phyloP scores from a whole-genome alignment of 2,888 invertebrate genomes.

The Microchrysa polita region DNA sequence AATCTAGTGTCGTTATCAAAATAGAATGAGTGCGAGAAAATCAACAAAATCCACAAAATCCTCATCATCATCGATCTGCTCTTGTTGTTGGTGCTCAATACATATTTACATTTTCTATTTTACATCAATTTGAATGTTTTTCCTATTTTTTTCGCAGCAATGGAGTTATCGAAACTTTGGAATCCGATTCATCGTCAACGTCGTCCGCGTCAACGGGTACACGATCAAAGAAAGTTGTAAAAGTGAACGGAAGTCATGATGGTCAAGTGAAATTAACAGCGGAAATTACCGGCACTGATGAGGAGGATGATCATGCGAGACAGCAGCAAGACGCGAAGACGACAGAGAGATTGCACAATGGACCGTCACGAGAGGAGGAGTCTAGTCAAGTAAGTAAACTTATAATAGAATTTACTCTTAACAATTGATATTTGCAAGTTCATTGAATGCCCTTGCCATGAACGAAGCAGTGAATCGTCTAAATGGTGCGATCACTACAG shows the following conservation, averaged over 20 bases:
- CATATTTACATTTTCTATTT: constrained; percentile 8
- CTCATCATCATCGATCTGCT: constrained; percentile 29
- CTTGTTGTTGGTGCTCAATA: constrained; percentile 37
- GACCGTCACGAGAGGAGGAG: constrained; percentile 46
- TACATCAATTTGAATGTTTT: constrained; percentile 30
- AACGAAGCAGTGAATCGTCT: neutral
- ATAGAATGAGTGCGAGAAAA: constrained; percentile 12
- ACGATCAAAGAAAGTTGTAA: constrained; percentile 16
- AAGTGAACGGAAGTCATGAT: constrained; percentile 14
- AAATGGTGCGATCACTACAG: neutral
- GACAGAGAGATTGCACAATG: constrained; percentile 45
- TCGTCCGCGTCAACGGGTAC: constrained; percentile 41
- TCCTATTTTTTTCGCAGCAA: constrained; percentile 43
- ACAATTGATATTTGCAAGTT: neutral
- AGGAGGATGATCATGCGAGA: constrained; percentile 23
- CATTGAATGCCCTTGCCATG: neutral
- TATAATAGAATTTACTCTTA: neutral
- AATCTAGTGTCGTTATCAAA: neutral
- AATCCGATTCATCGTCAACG: constrained; percentile 47
- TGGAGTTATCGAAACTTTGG: constrained; percentile 49
- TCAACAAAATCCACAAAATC: constrained; percentile 8
- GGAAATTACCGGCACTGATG: neutral
- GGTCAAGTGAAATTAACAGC: constrained; percentile 31
- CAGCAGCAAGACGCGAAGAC: constrained; percentile 45
- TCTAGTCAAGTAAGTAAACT: constrained; percentile 53